These are phyloP conservation scores for Nestor notabilis DNA, from an alignment of 2,113 vertebrate genomes.

Conservation along the genomic window DNA sequence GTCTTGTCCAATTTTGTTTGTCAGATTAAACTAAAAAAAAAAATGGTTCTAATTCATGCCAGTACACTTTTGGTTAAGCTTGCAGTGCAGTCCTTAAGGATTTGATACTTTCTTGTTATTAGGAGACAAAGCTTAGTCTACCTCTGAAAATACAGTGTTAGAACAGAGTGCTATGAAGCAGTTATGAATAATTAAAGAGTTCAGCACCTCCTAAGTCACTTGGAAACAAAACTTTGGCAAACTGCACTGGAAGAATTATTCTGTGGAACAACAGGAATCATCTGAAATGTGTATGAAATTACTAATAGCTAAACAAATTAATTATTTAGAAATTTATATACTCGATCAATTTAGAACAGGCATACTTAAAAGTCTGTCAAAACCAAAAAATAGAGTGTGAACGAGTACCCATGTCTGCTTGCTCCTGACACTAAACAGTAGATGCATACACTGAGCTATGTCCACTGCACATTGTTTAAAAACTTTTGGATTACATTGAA, in stretches of 20 bases:
- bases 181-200: background rate
- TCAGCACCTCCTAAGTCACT: background rate
- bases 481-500: background rate
- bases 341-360: background rate
- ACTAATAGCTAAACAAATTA: background rate
- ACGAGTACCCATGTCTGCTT: background rate
- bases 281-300: background rate
- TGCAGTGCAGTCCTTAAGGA: background rate
- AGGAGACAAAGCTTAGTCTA: background rate
- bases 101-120: background rate
- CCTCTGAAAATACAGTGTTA: background rate
- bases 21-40: background rate
- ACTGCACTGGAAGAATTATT: background rate
- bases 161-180: background rate
- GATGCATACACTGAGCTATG: background rate
- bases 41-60: background rate
- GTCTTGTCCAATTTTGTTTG: background rate
- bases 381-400: background rate
- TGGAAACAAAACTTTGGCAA: background rate
- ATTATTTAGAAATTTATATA: background rate
- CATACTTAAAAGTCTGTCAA: background rate
- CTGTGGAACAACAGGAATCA: background rate
- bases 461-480: background rate
- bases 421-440: background rate
- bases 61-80: background rate